These are phyloP conservation scores for Naja naja DNA, from an alignment of 2,113 vertebrate species.

Conservation along the genomic window DNA sequence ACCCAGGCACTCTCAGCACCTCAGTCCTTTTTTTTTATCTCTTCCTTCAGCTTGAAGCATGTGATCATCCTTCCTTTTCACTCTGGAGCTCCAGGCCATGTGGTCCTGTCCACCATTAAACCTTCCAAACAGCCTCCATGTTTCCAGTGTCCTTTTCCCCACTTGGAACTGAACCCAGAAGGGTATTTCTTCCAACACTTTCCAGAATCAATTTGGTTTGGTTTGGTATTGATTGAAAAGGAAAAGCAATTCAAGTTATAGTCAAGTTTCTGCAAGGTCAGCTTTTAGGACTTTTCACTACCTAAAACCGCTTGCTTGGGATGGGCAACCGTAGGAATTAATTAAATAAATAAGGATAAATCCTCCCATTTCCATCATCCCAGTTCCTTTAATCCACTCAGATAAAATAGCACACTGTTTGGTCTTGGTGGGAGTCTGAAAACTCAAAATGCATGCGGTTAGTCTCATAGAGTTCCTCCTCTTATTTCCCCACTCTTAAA, in stretches of 20 bases:
- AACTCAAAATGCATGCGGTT: not conserved
- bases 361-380: not conserved
- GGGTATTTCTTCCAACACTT: too few species aligned
- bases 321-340: not conserved
- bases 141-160: too few species aligned
- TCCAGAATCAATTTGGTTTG: not conserved
- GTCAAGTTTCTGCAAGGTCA: not conserved
- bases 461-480: not conserved
- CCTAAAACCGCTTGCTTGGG: not conserved
- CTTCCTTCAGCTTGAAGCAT: too few species aligned
- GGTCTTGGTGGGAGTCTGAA: not conserved
- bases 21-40: too few species aligned
- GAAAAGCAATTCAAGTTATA: not conserved
- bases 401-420: not conserved
- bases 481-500: not conserved
- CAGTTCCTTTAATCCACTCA: not conserved
- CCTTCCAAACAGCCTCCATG: too few species aligned
- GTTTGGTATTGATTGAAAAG: not conserved
- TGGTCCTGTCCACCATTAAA: too few species aligned
- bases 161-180: too few species aligned
- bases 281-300: not conserved
- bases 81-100: too few species aligned
- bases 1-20: too few species aligned
- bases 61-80: too few species aligned
- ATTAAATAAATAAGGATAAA: not conserved